Base-by-base conservation (phyloP, 2,113 vertebrate species). In the Uria aalge region DNA sequence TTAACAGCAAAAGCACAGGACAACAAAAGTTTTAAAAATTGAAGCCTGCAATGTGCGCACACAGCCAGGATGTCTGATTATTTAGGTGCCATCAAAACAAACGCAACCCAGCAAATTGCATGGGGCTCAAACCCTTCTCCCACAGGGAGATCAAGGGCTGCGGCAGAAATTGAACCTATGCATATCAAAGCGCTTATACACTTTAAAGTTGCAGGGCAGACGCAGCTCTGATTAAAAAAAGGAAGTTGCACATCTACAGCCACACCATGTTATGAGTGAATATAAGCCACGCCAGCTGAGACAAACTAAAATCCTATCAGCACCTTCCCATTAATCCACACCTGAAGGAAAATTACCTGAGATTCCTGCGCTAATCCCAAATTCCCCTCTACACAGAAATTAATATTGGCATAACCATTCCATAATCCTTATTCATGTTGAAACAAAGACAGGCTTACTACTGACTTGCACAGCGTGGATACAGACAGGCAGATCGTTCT, bases 391-490 rank as follows among this genome's bases (percentile, higher is more conserved):
- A 53, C 52, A 66, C 26, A 81, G 74, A 76, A 85, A 90, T 87
- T 75, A 91, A 87, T 76, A 93, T 57, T 83, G 78, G 22, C 88
- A 92, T n/a, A 77, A 67, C 22, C 47, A 63, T 76, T 85, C 93
- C 50, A 26, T 63, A 92, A 85, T 87, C 92, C 74, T 90, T 63
- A 85, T 63, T 90, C 94, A 74, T 83, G 91, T 85, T 91, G 87
- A 83, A 94, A 96, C 96, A 96, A 91, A 88, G 78, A 71, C 87
- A 94, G 81, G 45, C 59, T 96, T 96, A 69, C 87, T 88, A 55
- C 32, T 1, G 6, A 60, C 71, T 94, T 88, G 91, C 89, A 85
- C 38, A 96, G 77, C 48, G 40, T 0, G 10, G 38, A 90, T n/a
- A 89, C 38, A 88, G 64, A 60, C 75, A 95, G 57, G 57, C 56